Percentiles rank a stretch among this genome's conserved stretches.
These are phyloP conservation scores for Opisthocomus hoazin DNA, from an alignment of 2,113 vertebrate genomes.

Conservation along the genomic window DNA sequence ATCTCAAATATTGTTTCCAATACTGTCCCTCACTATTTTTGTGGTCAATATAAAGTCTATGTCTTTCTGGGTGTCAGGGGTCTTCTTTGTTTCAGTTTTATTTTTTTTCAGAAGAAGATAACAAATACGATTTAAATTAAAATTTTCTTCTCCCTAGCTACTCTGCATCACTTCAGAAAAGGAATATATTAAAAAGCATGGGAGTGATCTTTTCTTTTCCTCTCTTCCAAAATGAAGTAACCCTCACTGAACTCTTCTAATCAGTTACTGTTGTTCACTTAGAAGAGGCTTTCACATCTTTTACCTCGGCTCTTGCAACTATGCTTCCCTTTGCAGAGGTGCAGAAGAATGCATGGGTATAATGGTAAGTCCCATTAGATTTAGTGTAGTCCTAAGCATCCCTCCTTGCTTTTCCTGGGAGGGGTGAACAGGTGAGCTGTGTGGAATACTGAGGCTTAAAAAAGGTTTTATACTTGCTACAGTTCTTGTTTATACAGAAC, in stretches of 20 bases:
- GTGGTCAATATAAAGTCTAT: neutral
- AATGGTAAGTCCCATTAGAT: neutral
- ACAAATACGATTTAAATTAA: neutral
- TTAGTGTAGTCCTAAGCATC: neutral
- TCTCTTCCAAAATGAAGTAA: neutral
- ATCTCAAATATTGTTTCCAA: neutral
- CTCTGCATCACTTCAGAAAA: neutral
- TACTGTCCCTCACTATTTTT: neutral
- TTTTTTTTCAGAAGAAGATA: neutral
- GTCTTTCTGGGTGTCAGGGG: neutral
- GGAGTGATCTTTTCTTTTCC: neutral
- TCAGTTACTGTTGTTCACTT: rapidly evolving
- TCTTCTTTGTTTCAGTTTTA: rapidly evolving
- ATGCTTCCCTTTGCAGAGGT: neutral
- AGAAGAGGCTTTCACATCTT: neutral
- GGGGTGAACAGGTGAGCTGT: neutral
- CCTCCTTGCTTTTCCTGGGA: neutral
- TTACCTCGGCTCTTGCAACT: neutral
- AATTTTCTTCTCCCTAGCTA: neutral
- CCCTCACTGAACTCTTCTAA: neutral
- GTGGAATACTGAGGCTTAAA: neutral
- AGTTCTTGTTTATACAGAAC: neutral
- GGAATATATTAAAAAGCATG: neutral
- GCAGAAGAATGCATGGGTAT: neutral
- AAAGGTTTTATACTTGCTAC: neutral